phyloP scores from a whole-genome alignment of 1,140 invertebrate species.

The Pararge aegeria region DNA sequence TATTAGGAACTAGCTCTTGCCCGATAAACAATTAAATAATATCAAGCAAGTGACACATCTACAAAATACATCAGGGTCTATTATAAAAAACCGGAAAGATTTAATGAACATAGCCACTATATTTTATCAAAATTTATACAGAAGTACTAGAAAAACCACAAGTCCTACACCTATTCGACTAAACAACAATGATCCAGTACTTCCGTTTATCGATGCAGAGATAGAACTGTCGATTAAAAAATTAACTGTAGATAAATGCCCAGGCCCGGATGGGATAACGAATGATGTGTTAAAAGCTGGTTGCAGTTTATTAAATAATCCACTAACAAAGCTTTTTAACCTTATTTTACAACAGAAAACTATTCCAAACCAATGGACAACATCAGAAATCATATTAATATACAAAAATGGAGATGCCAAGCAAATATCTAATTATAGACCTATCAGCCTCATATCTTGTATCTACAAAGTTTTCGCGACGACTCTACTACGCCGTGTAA shows the following conservation, averaged over 20 bases:
- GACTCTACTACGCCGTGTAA: too few relatives aligned
- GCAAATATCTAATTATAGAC: conserved; percentile 33
- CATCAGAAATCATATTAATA: conserved; percentile 27
- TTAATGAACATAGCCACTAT: conserved; percentile 8
- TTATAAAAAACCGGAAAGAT: not conserved
- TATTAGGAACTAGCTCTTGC: too few relatives aligned
- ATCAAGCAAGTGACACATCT: not conserved
- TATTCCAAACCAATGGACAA: conserved; percentile 29
- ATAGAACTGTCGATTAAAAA: conserved; percentile 4
- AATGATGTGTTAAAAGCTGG: conserved; percentile 21
- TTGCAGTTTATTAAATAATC: not conserved
- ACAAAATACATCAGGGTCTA: not conserved
- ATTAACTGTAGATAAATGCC: conserved; percentile 20
- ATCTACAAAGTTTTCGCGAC: conserved; percentile 31
- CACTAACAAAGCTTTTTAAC: conserved; percentile 21
- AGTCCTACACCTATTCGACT: not conserved
- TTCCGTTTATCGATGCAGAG: not conserved
- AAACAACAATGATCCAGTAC: not conserved
- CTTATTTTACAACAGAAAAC: conserved; percentile 11
- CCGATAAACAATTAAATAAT: conserved; percentile 12
- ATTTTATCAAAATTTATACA: conserved; percentile 20
- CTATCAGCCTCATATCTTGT: conserved; percentile 29
- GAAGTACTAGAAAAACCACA: not conserved
- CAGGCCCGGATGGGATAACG: conserved; percentile 16
- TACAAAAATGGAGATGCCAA: conserved; percentile 34